Base-by-base conservation (phyloP, 2,113 vertebrate genomes). In the Odobenus rosmarus region DNA sequence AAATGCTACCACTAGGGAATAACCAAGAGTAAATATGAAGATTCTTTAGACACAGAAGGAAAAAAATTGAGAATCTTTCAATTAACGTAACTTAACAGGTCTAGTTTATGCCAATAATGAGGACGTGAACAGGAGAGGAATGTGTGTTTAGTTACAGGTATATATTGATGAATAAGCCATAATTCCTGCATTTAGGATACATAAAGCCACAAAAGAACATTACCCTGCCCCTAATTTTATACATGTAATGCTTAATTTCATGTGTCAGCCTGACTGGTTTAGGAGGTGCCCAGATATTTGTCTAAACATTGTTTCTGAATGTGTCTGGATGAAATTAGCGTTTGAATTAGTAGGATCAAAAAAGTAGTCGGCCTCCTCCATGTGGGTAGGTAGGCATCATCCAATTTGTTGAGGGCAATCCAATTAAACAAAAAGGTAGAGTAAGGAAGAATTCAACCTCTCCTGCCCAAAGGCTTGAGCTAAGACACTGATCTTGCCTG, bases 11-110 rank as follows among this genome's bases (percentile, higher is more conserved):
- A 84, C 83, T 74, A 80, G 87, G 80, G 74, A 92, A 76, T 87
- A 96, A 93, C 49, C 67, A 87, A 74, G 31, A 96, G 42, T 80
- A 95, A 96, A 98, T 94, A 88, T 19, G 88, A 69, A 95, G 74
- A 96, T 69, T 69, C 55, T 96, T 76, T 79, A 49, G 72, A 80
- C 26, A 69, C 0, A 64, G 42, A 88, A 62, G 8, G 15, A 33
- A 55, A 76, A 46, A 89, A 77, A 46, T 1, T n/a, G 9, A 61
- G 31, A 28, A 76, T 74, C 21, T 89, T 72, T 33, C 46, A 49
- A 80, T 39, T 64, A 95, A 90, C 49, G 36, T 84, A 93, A 90
- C 28, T 77, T 89, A 49, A 76, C 11, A 57, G 42, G 33, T 85
- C 62, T 64, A 59, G 7, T 49, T 96, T 72, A 74, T 71, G 12